Conservation (phyloP, 2,113 vertebrate genomes). For the Hiodon tergisus region DNA sequence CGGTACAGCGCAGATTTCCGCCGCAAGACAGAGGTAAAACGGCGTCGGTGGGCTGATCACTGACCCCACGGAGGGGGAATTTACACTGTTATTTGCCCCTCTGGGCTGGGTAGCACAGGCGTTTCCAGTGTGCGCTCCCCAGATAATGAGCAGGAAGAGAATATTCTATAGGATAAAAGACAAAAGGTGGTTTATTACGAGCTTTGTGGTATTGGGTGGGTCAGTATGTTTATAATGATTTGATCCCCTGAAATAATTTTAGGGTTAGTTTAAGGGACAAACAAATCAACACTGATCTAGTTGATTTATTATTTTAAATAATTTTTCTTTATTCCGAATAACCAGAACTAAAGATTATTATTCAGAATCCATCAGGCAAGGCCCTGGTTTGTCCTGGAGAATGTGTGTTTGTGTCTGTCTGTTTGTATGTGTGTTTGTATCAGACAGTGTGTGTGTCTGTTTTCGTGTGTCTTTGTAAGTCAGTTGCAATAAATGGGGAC, state of each 20-base stretch:
- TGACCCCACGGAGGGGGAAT: not conserved
- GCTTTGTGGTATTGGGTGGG: not conserved
- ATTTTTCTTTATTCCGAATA: no score
- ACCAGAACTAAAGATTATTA: no score
- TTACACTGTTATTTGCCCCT: not conserved
- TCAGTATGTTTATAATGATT: not conserved
- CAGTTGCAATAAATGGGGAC: no score
- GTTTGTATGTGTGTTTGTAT: not conserved
- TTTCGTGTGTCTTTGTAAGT: no score
- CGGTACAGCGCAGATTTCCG: slow-evolving; percentile 56
- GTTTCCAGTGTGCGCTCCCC: not conserved
- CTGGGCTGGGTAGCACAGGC: not conserved
- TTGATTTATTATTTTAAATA: not conserved
- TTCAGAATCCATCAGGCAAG: no score
- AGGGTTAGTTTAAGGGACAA: not conserved
- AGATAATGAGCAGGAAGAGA: not conserved
- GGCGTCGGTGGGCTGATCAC: not conserved
- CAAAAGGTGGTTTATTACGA: not conserved
- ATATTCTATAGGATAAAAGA: not conserved
- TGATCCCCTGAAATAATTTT: not conserved
- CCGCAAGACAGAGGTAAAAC: slow-evolving; percentile 57
- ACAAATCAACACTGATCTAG: not conserved
- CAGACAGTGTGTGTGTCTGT: no score
- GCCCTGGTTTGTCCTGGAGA: no score
- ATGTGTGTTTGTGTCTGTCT: not conserved